Base-by-base conservation (phyloP, 1,140 invertebrate genomes). In the Euwallacea fornicatus region DNA sequence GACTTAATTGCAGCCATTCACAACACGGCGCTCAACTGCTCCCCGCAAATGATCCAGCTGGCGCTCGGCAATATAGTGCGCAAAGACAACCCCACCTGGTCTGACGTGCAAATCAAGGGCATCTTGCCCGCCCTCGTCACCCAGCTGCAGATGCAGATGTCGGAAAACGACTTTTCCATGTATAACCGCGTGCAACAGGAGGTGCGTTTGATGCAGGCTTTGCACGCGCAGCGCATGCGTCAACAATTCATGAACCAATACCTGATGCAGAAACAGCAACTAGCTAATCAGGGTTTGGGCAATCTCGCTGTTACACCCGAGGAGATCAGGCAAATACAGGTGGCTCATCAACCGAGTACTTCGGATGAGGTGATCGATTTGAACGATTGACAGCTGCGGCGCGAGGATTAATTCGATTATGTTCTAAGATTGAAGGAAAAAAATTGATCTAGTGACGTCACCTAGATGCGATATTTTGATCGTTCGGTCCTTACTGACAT, bases 21-120 rank as follows among this genome's bases (percentile, higher is more conserved):
- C 64, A 67, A 66, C 46, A 61, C 9, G 13, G 33, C 67, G 15
- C n/a, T 74, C 53, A 72, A 66, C 60, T 71, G 69, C 50, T 71
- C 64, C 11, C 71, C 73, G 0, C 70, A 72, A 21, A 73, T 69
- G 11, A 71, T 79, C 15, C 66, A 74, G 15, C 55, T 67, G 41
- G 80, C 80, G 2, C 59, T 81, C 10, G 73, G 54, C 8, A 79
- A 67, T 56, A 77, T 81, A 8, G 64, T 81, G 7, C 64, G 74
- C 44, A 71, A 74, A 54, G 80, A 81, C 43, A 78, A 81, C 72
- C 77, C 79, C 4, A 71, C 62, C 0, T 79, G 76, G 75, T 77
- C 74, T 2, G 72, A 76, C 7, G 47, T 69, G 8, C 78, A 81
- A 68, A 76, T 81, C 21, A 77, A 71, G 42, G 69, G 72, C 8